Conservation (phyloP, 1,140 invertebrate species). For the Temnothorax longispinosus region DNA sequence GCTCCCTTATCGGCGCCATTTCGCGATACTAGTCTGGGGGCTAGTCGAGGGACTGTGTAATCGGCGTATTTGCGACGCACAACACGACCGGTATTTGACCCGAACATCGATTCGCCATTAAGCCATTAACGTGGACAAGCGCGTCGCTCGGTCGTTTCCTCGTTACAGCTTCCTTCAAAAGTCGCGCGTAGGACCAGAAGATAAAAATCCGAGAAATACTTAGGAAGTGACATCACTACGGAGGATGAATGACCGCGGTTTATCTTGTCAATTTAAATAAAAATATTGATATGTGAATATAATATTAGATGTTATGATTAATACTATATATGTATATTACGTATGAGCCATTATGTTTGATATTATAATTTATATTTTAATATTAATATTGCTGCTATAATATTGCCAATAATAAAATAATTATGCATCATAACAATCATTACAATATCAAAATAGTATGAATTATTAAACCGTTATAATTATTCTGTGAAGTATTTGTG, state of each 20-base stretch:
- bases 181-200: background rate
- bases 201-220: background rate
- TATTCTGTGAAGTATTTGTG: background rate
- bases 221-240: background rate
- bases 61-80: slow-evolving; percentile 64
- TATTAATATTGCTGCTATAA: background rate
- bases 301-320: background rate
- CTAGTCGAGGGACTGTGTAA: slow-evolving; percentile 58
- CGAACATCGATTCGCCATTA: slow-evolving; percentile 82
- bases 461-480: background rate
- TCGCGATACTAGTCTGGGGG: slow-evolving; percentile 66
- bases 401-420: background rate
- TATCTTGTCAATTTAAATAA: background rate
- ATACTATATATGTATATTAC: background rate
- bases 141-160: slow-evolving; percentile 28
- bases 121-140: slow-evolving; percentile 75
- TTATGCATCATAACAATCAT: background rate
- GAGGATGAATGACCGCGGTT: background rate
- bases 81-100: slow-evolving; percentile 73
- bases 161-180: slow-evolving; percentile 56
- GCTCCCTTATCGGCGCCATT: slow-evolving; percentile 75
- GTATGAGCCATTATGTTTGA: background rate
- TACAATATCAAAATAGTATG: background rate
- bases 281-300: background rate
- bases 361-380: background rate